Base-by-base conservation (phyloP, 2,113 vertebrate genomes). In the Oncorhynchus gorbuscha region DNA sequence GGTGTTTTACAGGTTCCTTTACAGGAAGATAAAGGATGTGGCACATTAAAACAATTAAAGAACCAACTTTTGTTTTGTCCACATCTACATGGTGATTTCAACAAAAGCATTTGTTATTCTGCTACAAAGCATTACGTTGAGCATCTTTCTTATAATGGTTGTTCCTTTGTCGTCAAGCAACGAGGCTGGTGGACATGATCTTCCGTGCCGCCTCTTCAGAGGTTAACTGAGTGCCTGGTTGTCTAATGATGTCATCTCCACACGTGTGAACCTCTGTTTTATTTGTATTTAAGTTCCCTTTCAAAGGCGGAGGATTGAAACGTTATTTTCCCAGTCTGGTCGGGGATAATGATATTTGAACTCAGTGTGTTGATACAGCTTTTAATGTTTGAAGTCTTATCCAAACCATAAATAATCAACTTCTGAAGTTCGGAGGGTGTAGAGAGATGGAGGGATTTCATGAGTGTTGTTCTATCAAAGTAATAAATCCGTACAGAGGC, bases 341-440 rank as follows among this genome's bases (percentile, higher is more conserved):
- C 64, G 39, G 66, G 18, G 59, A 59, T 18, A 18, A 78, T 86
- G 55, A 82, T 77, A 82, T 76, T 87, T 82, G 65, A 84, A 75
- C 74, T 76, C 30, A 64, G 80, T 74, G 61, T 88, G 86, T 86
- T 85, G 82, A 81, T 73, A 66, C 79, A 79, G 73, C 69, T 77
- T 82, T 80, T 73, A 22, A 75, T 76, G 72, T 45, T 83, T 35
- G 75, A 78, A 85, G 73, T 84, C 69, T 13, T 77, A 69, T 84
- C 80, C 66, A 67, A 78, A 78, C 45, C 75, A 78, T 79, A 71
- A 87, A 83, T 26, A 76, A 72, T 76, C 81, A 58, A 81, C 76
- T 72, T 58, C 72, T 76, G 77, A 88, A 82, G 76, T 77, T 79
- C 62, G 69, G 18, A 79, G 75, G 74, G 71, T 61, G 35, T 58